A percentile compares a stretch with the other conserved stretches of the same genome.
phyloP scores from a whole-genome alignment of 2,113 vertebrate species.

The Girardinichthys multiradiatus region DNA sequence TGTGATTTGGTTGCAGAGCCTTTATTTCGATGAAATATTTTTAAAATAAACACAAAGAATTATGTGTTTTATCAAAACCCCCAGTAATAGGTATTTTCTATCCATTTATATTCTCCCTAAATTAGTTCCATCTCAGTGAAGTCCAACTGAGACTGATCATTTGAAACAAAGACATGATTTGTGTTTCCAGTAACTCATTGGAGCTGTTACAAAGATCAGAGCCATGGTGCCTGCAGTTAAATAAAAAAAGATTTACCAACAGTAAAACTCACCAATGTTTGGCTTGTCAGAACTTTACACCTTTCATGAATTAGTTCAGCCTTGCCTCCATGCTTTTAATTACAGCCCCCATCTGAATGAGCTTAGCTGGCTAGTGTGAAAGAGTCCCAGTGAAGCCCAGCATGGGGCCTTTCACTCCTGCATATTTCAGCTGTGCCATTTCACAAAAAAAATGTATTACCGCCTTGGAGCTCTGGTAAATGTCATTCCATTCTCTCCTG shows the following conservation, averaged over 20 bases:
- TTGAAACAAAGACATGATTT: conserved; percentile 21
- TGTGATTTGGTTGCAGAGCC: background rate
- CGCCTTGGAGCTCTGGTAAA: conserved; percentile 75
- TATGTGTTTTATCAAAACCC: conserved; percentile 5
- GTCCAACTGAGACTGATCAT: conserved; percentile 43
- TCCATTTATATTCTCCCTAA: conserved; percentile 27
- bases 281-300: conserved; percentile 59
- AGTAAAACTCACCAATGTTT: conserved; percentile 57
- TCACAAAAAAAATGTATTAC: conserved; percentile 73
- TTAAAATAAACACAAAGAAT: background rate
- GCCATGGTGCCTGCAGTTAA: conserved; percentile 39
- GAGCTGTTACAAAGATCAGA: conserved; percentile 39
- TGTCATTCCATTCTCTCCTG: conserved; percentile 80
- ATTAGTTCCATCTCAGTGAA: conserved; percentile 28
- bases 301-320: conserved; percentile 77
- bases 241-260: conserved; percentile 26
- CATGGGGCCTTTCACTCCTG: conserved; percentile 76
- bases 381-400: conserved; percentile 76
- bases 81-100: background rate
- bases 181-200: conserved; percentile 32
- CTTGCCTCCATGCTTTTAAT: conserved; percentile 75
- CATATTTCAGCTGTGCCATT: conserved; percentile 77
- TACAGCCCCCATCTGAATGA: conserved; percentile 76
- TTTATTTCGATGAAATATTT: background rate
- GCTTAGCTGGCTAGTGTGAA: conserved; percentile 72